phyloP scores from a whole-genome alignment of 2,888 invertebrate genomes.

The Craniophora ligustri region DNA sequence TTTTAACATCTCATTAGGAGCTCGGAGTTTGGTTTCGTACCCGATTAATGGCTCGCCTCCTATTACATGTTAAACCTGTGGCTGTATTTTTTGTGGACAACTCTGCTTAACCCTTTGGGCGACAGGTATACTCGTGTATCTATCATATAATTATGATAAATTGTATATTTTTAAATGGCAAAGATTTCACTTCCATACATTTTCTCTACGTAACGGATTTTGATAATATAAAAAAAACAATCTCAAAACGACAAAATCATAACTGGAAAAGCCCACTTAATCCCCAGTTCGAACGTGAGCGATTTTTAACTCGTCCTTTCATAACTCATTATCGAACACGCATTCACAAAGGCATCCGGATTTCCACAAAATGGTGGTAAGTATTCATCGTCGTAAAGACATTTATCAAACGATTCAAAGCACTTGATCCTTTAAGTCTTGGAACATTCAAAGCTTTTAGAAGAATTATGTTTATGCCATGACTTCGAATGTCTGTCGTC shows the following conservation, averaged over 20 bases:
- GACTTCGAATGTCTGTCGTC: constrained; percentile 72
- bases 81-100: too few species aligned
- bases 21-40: too few species aligned
- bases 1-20: too few species aligned
- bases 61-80: too few species aligned
- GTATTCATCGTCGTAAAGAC: constrained; percentile 56
- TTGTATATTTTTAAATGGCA: too few species aligned
- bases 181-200: too few species aligned
- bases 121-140: too few species aligned
- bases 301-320: constrained; percentile 38
- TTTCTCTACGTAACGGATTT: too few species aligned
- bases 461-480: constrained; percentile 72
- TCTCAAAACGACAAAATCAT: constrained; percentile 7
- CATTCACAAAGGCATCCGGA: constrained; percentile 51
- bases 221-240: not conserved
- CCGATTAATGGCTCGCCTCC: too few species aligned
- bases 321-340: constrained; percentile 47
- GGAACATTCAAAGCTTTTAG: constrained; percentile 63
- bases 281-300: not conserved
- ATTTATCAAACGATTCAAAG: constrained; percentile 73
- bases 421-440: constrained; percentile 71
- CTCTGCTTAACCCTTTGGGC: too few species aligned
- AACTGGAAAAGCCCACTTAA: not conserved
- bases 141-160: too few species aligned
- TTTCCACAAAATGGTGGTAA: constrained; percentile 52